Evolutionary conservation across 2,888 invertebrate genomes (phyloP), one percentile per base, ranked within the genome.

Genomic region (Apodemia hepburni): DNA sequence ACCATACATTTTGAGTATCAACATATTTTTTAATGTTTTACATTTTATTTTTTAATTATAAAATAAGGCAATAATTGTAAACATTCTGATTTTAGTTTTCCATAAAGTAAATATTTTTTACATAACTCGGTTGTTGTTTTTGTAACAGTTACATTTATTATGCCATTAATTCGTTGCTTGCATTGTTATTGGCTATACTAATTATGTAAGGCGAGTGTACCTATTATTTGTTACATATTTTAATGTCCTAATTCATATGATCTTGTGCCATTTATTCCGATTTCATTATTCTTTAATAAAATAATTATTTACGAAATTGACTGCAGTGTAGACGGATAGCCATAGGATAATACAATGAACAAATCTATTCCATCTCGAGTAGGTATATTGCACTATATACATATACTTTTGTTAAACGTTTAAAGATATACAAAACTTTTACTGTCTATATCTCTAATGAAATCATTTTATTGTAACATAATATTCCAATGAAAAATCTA

Each of bases 341-440:
- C 64, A 62, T 72, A 71, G 67, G 63, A 63, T 65, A 68, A 65
- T 69, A 66, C 68, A 70, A 66, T 15, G 42, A 42, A 42, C 42
- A 42, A 42, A 42, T 42, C 42, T 42, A 71, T 71, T 70, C 69
- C 71, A 73, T 70, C 69, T 68, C 66, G 68, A 66, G 60, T 66
- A 66, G 27, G 54, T 72, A 72, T 71, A 69, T 72, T 70, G 66
- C 71, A 67, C 69, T 71, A 71, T 71, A 68, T 68, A 70, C 66
- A 69, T 73, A 70, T 73, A 71, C 65, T 74, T 75, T 72, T 74
- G 70, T 75, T 75, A 72, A 70, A 67, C 71, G 65, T 71, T 71
- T 71, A 73, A 72, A 68, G 69, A 69, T 70, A 70, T 70, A 71
- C 72, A 73, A 54, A 71, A 72, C 69, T 72, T 71, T 73, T 73